Percentiles rank a stretch among this genome's conserved stretches.
Evolutionary conservation across 2,797 vertebrate species (phyloP).

Genomic region (Clarias laeviceps): DNA sequence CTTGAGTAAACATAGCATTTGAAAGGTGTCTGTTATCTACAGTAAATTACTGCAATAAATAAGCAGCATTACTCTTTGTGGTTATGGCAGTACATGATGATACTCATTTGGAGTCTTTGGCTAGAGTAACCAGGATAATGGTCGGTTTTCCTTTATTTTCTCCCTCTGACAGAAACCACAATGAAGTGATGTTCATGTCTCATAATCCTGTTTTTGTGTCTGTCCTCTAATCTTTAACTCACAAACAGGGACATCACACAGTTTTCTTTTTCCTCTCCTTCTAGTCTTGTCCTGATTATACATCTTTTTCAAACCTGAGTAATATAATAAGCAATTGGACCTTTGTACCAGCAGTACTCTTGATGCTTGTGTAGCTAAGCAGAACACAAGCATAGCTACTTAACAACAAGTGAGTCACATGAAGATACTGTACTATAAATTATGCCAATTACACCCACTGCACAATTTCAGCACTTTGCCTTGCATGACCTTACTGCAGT

Average conservation of each 20-base stretch:
- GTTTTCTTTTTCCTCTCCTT: not conserved
- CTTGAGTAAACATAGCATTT: conserved; percentile 18
- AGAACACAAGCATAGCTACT: not conserved
- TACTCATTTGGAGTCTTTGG: conserved; percentile 45
- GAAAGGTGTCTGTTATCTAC: conserved; percentile 50
- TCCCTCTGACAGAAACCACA: conserved; percentile 66
- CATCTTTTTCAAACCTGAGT: not conserved
- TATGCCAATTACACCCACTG: not conserved
- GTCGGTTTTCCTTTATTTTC: conserved; percentile 52
- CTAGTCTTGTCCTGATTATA: not conserved
- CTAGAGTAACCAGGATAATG: conserved; percentile 47
- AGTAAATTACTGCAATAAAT: conserved; percentile 65
- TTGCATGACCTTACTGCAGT: not conserved
- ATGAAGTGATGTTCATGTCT: conserved; percentile 64
- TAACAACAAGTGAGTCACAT: not conserved
- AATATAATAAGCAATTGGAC: no score
- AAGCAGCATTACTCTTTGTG: conserved; percentile 63
- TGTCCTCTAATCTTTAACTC: conserved; percentile 62
- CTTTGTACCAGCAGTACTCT: not conserved
- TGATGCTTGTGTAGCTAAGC: not conserved
- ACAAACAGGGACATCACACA: conserved; percentile 52
- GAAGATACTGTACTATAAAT: not conserved
- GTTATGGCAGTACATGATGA: conserved; percentile 70
- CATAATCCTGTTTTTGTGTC: conserved; percentile 64
- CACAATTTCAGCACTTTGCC: not conserved